Percentiles rank a stretch among this genome's conserved stretches.
These are phyloP conservation scores for Strigamia transsilvanica DNA, from an alignment of 2,888 invertebrate genomes.

Conservation along the genomic window DNA sequence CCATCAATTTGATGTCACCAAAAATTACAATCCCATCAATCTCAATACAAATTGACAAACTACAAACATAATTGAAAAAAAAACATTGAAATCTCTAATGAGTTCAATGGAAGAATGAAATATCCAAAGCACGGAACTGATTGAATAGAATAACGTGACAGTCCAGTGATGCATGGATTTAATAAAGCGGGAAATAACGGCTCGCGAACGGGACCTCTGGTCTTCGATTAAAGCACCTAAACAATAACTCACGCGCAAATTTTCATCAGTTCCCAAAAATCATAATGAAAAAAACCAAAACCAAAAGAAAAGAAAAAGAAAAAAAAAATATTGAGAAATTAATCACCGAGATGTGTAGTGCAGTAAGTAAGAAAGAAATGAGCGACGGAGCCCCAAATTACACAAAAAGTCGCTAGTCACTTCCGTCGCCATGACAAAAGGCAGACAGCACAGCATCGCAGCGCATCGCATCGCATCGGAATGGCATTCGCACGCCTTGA, in stretches of 20 bases:
- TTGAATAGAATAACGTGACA: conserved; percentile 26
- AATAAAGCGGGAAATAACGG: conserved; percentile 31
- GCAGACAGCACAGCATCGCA: too few species aligned
- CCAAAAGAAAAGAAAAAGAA: neutral
- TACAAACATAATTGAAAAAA: neutral
- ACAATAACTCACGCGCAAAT: conserved; percentile 10
- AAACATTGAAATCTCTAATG: neutral
- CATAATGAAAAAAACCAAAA: neutral
- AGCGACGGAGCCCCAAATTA: neutral
- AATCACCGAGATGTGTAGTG: neutral
- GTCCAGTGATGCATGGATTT: conserved; percentile 42
- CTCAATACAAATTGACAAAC: neutral
- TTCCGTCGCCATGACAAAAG: neutral
- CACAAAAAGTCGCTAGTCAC: conserved; percentile 26
- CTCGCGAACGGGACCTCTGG: conserved; percentile 26
- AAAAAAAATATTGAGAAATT: neutral
- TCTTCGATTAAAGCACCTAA: conserved; percentile 19
- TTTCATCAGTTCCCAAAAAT: neutral
- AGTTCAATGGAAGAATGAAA: neutral
- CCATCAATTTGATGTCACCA: too few species aligned
- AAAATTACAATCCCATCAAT: neutral
- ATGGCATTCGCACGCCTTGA: conserved; percentile 19
- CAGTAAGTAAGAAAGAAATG: neutral
- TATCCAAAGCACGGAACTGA: neutral
- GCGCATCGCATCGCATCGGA: neutral